These are phyloP conservation scores for Agrilus biguttatus DNA, from an alignment of 2,888 invertebrate genomes.

Conservation along the genomic window DNA sequence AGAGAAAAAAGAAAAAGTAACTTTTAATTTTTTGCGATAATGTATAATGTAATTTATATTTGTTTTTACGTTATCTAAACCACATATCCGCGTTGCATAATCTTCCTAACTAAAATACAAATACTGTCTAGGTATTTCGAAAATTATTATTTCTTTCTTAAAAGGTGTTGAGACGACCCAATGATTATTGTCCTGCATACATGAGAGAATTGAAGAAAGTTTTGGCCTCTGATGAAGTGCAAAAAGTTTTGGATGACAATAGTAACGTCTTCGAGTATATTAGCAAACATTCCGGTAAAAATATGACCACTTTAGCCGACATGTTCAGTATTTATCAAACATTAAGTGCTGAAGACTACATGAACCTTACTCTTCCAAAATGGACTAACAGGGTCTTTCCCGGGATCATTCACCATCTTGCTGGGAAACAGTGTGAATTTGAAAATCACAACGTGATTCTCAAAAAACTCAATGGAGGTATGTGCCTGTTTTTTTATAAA, in stretches of 20 bases:
- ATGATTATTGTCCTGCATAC: constrained; percentile 23
- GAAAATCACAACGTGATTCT: constrained; percentile 25
- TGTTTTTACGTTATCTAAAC: no score
- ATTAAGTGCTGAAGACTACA: constrained; percentile 21
- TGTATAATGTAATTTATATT: no score
- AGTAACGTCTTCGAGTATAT: constrained; percentile 18
- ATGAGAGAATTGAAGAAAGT: constrained; percentile 19
- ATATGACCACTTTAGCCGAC: constrained; percentile 15
- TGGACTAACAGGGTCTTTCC: constrained; percentile 30
- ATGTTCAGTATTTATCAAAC: constrained; percentile 24
- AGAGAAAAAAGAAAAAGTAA: no score
- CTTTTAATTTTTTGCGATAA: no score
- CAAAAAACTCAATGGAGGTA: constrained; percentile 33
- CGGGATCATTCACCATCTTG: constrained; percentile 21
- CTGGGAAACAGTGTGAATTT: constrained; percentile 27
- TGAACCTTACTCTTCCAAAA: constrained; percentile 29
- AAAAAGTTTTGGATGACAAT: constrained; percentile 15
- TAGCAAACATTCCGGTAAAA: constrained; percentile 17
- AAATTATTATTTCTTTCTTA: constrained; percentile 4
- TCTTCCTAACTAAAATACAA: no score
- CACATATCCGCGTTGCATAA: no score
- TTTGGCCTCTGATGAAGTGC: constrained; percentile 15
- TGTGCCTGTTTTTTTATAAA: not conserved
- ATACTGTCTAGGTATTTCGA: no score
- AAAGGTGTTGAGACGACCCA: constrained; percentile 22